Evolutionary conservation across 2,797 vertebrate genomes (phyloP).

Genomic region (Pipistrellus nathusii): DNA sequence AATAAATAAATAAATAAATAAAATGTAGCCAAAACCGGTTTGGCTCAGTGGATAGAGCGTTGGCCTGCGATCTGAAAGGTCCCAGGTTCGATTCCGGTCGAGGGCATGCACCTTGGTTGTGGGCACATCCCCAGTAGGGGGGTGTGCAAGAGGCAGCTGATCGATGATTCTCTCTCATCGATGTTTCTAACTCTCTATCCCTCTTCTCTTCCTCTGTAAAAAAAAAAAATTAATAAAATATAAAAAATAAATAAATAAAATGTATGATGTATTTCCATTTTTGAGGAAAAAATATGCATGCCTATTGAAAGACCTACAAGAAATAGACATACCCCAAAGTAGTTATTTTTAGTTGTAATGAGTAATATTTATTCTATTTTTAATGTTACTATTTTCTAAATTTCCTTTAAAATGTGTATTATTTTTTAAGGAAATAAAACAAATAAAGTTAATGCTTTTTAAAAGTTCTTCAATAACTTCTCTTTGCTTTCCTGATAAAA

Average conservation of each 20-base stretch:
- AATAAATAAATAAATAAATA: too few species aligned
- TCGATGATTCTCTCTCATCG: too few species aligned
- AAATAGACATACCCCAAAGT: neutral
- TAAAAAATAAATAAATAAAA: neutral
- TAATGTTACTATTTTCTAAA: neutral
- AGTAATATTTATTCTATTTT: neutral
- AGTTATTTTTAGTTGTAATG: neutral
- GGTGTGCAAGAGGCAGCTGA: too few species aligned
- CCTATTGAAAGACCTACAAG: conserved; percentile 23
- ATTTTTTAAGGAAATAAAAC: conserved; percentile 17
- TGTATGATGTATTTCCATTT: conserved; percentile 32
- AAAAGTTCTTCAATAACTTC: neutral
- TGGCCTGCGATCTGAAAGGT: too few species aligned
- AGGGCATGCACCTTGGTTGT: too few species aligned
- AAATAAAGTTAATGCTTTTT: neutral
- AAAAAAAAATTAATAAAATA: too few species aligned
- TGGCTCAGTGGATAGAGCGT: too few species aligned
- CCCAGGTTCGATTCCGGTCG: too few species aligned
- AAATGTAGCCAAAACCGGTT: too few species aligned
- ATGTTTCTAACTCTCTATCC: too few species aligned
- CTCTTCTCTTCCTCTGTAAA: too few species aligned
- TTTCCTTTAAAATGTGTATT: conserved; percentile 39
- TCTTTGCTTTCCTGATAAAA: neutral
- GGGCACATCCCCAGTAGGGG: too few species aligned
- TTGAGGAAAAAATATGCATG: neutral